Conservation (phyloP, 2,888 invertebrate species). For the Cheilosia soror region DNA sequence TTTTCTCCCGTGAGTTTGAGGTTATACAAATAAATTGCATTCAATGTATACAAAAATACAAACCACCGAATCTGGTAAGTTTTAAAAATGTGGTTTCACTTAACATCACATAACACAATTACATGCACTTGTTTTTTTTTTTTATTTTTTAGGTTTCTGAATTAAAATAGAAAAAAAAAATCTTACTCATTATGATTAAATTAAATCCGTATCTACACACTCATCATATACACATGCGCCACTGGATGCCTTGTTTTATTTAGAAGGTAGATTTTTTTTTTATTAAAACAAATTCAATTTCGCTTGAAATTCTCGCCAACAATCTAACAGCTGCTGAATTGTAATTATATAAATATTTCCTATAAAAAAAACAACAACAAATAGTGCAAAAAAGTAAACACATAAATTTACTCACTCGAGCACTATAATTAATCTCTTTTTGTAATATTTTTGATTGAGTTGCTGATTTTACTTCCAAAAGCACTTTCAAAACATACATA, state of each 20-base stretch:
- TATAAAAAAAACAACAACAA: conserved; percentile 39
- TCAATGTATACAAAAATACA: conserved; percentile 6
- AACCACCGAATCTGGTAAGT: conserved; percentile 62
- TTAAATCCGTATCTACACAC: conserved; percentile 37
- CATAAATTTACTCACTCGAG: conserved; percentile 19
- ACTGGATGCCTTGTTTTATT: conserved; percentile 67
- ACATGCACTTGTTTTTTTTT: conserved; percentile 65
- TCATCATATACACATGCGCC: conserved; percentile 56
- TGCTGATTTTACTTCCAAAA: conserved; percentile 16
- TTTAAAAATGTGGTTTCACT: conserved; percentile 55
- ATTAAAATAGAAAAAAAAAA: conserved; percentile 30
- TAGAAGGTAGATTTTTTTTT: conserved; percentile 64
- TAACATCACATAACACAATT: conserved; percentile 53
- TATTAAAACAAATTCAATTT: conserved; percentile 24
- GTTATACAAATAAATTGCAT: conserved; percentile 26
- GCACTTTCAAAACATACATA: conserved; percentile 17
- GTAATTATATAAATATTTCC: conserved; percentile 24
- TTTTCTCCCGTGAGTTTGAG: conserved; percentile 41
- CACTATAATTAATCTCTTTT: conserved; percentile 4
- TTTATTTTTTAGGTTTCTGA: conserved; percentile 65
- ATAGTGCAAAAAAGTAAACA: not conserved
- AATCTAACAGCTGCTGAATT: conserved; percentile 70
- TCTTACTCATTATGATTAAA: conserved; percentile 47
- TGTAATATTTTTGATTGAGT: conserved; percentile 27
- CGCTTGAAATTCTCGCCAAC: conserved; percentile 61